Evolutionary conservation across 2,797 vertebrate genomes (phyloP), one percentile per base, ranked within the genome.

Genomic region (Diceros bicornis): DNA sequence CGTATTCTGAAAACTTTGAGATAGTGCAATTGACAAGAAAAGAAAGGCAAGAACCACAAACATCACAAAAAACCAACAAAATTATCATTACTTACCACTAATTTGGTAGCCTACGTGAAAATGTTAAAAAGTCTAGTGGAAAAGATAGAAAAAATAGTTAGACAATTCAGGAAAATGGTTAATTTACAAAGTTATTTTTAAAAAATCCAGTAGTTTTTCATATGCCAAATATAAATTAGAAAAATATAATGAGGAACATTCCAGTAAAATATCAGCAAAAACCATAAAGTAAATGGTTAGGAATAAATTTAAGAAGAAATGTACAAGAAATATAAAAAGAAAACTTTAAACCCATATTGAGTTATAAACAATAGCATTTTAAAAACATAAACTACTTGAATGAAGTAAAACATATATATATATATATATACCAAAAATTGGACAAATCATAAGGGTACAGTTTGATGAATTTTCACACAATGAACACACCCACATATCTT

Each of bases 261-360:
- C 12, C 86, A 34, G 82, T 82, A 62, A 66, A 68, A 69, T 64
- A 83, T 61, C 7, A 59, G 32, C 16, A 91, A 89, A 96, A 87
- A 47, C 0, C 8, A 47, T 61, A 84, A 59, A 78, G 86, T 52
- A 57, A 74, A 61, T 86, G 18, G 29, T 72, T 84, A 89, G 25
- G 20, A 61, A 85, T 52, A 74, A 50, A 62, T 8, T 74, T 89
- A 55, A 64, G 13, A 69, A 69, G 12, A 66, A 94, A 82, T 23
- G 2, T 74, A 2, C 77, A 44, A 68, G 12, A 91, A 41, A 9
- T 75, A 69, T 17, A 84, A 34, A 34, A 66, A 41, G 9, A 47
- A 89, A 92, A 66, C 5, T 86, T 74, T 37, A 50, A 78, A 84
- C 59, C 18, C 1, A 7, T 90, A 57, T 12, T 41, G 27, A 82